A percentile compares a stretch with the other conserved stretches of the same genome.
Evolutionary conservation across 1,140 invertebrate species (phyloP).

Genomic region (Hydropsyche tenuis): DNA sequence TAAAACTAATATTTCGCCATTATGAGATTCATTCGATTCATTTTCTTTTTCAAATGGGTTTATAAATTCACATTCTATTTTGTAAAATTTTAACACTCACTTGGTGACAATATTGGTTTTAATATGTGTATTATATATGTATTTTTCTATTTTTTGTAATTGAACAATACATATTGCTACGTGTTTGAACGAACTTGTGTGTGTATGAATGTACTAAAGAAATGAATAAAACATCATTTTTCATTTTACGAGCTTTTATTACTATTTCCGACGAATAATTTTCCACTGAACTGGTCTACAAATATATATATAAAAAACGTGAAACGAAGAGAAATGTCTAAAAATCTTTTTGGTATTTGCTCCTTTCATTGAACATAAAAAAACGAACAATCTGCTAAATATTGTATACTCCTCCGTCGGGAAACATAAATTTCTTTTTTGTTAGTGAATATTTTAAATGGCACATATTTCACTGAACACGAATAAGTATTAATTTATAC

Average conservation of each 20-base stretch:
- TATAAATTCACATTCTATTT: background rate
- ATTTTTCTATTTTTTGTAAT: background rate
- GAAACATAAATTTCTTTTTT: background rate
- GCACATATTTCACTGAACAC: background rate
- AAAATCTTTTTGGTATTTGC: constrained; percentile 47
- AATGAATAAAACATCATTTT: background rate
- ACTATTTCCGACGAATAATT: constrained; percentile 22
- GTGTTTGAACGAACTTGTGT: too few relatives aligned
- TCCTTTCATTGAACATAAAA: background rate
- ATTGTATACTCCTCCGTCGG: background rate
- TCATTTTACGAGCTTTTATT: constrained; percentile 17
- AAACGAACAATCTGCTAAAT: background rate
- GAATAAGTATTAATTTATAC: background rate
- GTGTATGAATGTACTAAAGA: too few relatives aligned
- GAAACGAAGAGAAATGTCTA: constrained; percentile 46
- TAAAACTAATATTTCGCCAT: background rate
- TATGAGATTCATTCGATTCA: background rate
- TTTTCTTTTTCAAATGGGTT: background rate
- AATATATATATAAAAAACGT: constrained; percentile 19
- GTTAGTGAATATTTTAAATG: background rate
- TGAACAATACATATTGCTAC: background rate
- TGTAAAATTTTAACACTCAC: too few relatives aligned
- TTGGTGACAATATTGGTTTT: background rate
- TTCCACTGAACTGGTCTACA: constrained; percentile 21
- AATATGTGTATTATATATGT: constrained; percentile 9